Percentiles rank a stretch among this genome's conserved stretches.
These are phyloP conservation scores for Procambarus clarkii DNA, from an alignment of 1,140 invertebrate species.

Conservation along the genomic window DNA sequence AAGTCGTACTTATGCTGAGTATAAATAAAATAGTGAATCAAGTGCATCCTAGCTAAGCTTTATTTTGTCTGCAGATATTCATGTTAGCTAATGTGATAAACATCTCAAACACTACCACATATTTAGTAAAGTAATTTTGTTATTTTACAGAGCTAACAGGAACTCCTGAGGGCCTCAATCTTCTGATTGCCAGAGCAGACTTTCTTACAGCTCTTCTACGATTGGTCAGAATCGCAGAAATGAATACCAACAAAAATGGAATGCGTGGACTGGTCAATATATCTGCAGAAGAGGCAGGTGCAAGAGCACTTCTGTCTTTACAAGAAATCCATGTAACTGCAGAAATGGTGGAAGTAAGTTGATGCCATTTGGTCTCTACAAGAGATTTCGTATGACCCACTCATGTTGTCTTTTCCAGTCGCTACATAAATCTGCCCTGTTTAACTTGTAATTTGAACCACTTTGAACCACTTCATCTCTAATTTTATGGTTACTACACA, in stretches of 20 bases:
- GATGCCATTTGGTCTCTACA: background rate
- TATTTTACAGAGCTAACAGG: constrained; percentile 48
- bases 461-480: too few species aligned
- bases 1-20: too few species aligned
- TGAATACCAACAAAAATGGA: constrained; percentile 29
- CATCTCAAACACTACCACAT: too few species aligned
- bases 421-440: too few species aligned
- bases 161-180: constrained; percentile 41
- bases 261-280: constrained; percentile 45
- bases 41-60: too few species aligned
- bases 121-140: background rate
- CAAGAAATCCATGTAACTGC: constrained; percentile 4
- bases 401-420: too few species aligned
- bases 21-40: too few species aligned
- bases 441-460: too few species aligned
- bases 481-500: too few species aligned
- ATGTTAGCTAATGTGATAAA: too few species aligned
- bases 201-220: constrained; percentile 5
- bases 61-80: too few species aligned
- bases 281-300: constrained; percentile 44
- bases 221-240: constrained; percentile 26
- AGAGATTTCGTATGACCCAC: background rate
- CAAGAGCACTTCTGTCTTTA: constrained; percentile 7
- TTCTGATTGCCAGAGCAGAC: constrained; percentile 29
- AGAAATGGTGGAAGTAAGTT: constrained; percentile 51